Conservation (phyloP, 2,113 vertebrate genomes). For the Tricholaema leucomelas region DNA sequence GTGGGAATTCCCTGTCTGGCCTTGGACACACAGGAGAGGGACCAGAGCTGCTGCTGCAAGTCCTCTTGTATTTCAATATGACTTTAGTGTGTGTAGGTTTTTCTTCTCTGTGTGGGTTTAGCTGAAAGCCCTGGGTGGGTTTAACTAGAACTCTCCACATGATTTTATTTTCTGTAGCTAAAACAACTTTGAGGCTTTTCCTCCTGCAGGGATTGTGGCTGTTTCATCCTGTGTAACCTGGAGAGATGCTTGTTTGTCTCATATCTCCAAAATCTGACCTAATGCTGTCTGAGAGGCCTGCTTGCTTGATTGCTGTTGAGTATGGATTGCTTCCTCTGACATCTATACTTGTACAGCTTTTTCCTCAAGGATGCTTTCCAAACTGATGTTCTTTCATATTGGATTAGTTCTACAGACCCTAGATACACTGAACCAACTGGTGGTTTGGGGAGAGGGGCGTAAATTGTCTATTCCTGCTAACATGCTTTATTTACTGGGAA, state of each 20-base stretch:
- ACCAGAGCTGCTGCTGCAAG: background rate
- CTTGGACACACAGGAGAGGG: background rate
- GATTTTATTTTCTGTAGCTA: background rate
- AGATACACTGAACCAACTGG: background rate
- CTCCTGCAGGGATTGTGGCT: background rate
- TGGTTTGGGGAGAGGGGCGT: background rate
- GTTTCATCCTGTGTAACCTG: background rate
- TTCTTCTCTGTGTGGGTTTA: background rate
- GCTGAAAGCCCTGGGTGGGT: conserved; percentile 20
- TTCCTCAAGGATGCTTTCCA: background rate
- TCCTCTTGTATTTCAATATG: background rate
- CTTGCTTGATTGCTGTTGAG: accelerated
- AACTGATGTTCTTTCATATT: background rate
- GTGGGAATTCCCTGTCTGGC: background rate
- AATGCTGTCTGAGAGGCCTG: accelerated
- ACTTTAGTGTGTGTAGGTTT: background rate
- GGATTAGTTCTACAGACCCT: background rate
- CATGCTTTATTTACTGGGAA: accelerated
- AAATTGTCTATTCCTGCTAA: accelerated
- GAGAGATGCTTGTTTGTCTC: background rate
- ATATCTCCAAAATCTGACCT: background rate
- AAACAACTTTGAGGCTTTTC: background rate
- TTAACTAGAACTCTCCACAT: background rate
- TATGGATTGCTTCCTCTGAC: accelerated
- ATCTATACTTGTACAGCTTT: background rate